Base-by-base conservation (phyloP, 2,113 vertebrate species). In the Ctenodactylus gundi region DNA sequence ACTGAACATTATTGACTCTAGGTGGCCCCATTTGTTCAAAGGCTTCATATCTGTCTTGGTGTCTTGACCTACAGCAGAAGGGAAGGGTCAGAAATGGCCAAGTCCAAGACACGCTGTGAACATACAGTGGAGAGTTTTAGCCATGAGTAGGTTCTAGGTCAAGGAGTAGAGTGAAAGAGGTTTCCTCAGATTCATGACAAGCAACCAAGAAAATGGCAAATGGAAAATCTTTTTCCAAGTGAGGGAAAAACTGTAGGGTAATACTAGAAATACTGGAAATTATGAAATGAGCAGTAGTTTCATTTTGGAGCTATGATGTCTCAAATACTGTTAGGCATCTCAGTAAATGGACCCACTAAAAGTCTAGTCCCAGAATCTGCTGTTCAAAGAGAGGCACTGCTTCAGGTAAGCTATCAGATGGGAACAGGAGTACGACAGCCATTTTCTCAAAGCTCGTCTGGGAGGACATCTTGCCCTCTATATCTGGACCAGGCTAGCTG, bases 401-500 rank as follows among this genome's bases (percentile, higher is more conserved):
- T 12, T 41, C 7, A 17, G 21, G 34, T 21, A 41, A 34, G 6
- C 41, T 67, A n/a, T 36, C 51, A 18, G 51, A 70, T 29, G 23
- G n/a, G 6, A 2, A 7, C 0, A 23, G n/a, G 1, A 12, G 6
- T 1, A 60, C 64, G 73, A 39, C 20, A 36, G 34, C 2, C 27
- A 13, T 3, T 3, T 84, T 88, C 1, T 46, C 78, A 41, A 68
- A 39, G 20, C 17, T 70, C 41, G 11, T 49, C 21, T 53, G 29
- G 14, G 23, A 57, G 31, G 2, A 53, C 41, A 68, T 13, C 15
- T 21, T 29, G 64, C 3, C 53, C 23, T 68, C 7, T 77, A 67
- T 29, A 6, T 29, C 10, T 46, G 46, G 27, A 83, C 20, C 34
- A 13, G 8, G 41, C 0, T 27, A 58, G 20, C 15, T 27, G 17